phyloP scores from a whole-genome alignment of 2,888 invertebrate genomes.

The Drosophila histrio region DNA sequence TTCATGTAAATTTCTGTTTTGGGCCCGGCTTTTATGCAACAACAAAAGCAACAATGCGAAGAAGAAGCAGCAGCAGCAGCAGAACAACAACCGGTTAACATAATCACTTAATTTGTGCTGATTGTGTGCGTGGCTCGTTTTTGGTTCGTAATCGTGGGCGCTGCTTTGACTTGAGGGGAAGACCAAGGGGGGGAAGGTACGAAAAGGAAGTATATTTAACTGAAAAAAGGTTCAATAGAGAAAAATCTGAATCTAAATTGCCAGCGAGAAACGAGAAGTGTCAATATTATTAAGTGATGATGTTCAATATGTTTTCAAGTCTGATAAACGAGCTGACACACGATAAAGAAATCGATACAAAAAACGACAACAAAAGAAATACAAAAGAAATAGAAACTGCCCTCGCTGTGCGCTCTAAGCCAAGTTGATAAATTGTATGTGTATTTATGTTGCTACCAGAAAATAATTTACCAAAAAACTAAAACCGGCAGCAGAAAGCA shows the following conservation, averaged over 20 bases:
- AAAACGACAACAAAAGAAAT: conserved; percentile 1
- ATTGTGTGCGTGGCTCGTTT: conserved; percentile 68
- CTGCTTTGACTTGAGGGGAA: conserved; percentile 1
- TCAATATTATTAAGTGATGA: conserved; percentile 80
- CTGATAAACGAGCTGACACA: conserved; percentile 69
- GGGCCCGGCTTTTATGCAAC: conserved; percentile 45
- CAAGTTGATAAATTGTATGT: conserved; percentile 74
- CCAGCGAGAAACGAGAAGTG: conserved; percentile 38
- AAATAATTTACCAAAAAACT: conserved; percentile 75
- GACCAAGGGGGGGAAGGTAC: background rate
- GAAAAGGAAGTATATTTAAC: background rate
- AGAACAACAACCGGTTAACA: conserved; percentile 72
- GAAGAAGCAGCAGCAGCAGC: conserved; percentile 2
- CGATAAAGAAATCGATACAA: conserved; percentile 28
- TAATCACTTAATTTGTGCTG: conserved; percentile 79
- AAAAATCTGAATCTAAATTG: conserved; percentile 36
- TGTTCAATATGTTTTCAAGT: conserved; percentile 66
- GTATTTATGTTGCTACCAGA: conserved; percentile 72
- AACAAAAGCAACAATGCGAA: background rate
- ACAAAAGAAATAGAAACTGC: background rate
- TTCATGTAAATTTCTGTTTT: conserved; percentile 75
- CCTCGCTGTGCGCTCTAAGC: conserved; percentile 40
- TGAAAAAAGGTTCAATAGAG: conserved; percentile 12
- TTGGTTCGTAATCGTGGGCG: conserved; percentile 65
- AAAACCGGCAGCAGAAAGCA: conserved; percentile 53